Evolutionary conservation across 2,797 vertebrate species (phyloP), one percentile per base, ranked within the genome.

Genomic region (Anabacerthia variegaticeps): DNA sequence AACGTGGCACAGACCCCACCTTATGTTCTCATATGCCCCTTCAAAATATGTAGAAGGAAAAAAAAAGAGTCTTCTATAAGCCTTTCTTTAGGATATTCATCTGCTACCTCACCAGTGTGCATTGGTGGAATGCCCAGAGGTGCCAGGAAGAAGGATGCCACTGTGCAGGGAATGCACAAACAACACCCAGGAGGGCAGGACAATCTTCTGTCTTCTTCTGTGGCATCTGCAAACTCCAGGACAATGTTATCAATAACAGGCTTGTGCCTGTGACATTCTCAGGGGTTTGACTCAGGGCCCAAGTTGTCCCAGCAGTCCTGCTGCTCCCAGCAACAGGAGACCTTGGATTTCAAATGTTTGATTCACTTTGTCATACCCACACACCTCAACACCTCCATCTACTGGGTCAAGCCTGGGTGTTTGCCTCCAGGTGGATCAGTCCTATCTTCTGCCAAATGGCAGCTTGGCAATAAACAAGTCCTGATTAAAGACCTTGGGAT

Each of bases 191-290:
- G 24, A 75, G 8, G 2, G 1, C 34, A 59, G 59, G 37, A 84
- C 51, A 49, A 0, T 0, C 0, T 44, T 15, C 72, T 20, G n/a
- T 36, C 14, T 32, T 23, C 55, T 81, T 6, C 0, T 43, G 39
- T 1, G 2, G 44, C 80, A 86, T 4, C 48, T 56, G 17, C 41
- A 36, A n/a, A 36, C n/a, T 54, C 39, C 1, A 1, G 55, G 9
- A 74, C 34, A 43, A 30, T 1, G n/a, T 15, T 39, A 63, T 6
- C 1, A 7, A 36, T 37, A 52, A 46, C 4, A 52, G 22, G 16
- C 13, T 54, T 69, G 43, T 34, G 27, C 32, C 63, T 4, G 1
- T 41, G 24, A 67, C 21, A 10, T 34, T 46, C 34, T 54, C 65
- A 67, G 9, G 21, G 9, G 27, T 44, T 43, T 43, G 30, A 43